Evolutionary conservation across 2,888 invertebrate species (phyloP).

Genomic region (Malthinus seriepunctatus): DNA sequence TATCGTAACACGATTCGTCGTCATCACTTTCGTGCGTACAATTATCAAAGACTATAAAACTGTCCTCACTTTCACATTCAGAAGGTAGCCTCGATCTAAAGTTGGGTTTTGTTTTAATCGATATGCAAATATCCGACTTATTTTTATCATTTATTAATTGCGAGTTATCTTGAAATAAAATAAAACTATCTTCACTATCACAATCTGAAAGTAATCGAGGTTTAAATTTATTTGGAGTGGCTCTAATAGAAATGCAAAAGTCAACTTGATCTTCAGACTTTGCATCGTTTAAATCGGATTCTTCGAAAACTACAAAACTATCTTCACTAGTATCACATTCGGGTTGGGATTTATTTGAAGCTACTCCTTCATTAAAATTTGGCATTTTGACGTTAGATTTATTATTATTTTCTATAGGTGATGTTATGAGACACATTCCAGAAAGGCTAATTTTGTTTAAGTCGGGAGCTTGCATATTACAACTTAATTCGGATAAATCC

Average conservation of each 20-base stretch:
- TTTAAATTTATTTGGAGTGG: background rate
- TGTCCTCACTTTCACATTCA: conserved; percentile 1
- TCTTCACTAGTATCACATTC: too few relatives aligned
- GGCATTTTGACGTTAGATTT: too few relatives aligned
- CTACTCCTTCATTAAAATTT: too few relatives aligned
- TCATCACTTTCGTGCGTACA: background rate
- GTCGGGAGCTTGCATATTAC: conserved; percentile 4
- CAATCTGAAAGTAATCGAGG: conserved; percentile 55
- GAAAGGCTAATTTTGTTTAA: too few relatives aligned
- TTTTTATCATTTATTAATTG: too few relatives aligned
- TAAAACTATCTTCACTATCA: conserved; percentile 64
- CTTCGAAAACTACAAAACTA: background rate
- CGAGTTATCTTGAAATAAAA: conserved; percentile 33
- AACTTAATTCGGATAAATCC: background rate
- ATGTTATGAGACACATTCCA: too few relatives aligned
- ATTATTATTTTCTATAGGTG: too few relatives aligned
- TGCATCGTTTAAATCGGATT: background rate
- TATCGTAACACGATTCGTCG: too few relatives aligned
- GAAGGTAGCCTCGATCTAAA: conserved; percentile 33
- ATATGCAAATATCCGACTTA: background rate
- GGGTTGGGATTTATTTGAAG: too few relatives aligned
- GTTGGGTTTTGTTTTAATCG: conserved; percentile 28
- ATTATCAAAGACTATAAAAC: background rate
- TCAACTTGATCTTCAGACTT: background rate
- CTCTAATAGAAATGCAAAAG: background rate